Conservation (phyloP, 2,113 vertebrate genomes). For the Arvicanthis niloticus region DNA sequence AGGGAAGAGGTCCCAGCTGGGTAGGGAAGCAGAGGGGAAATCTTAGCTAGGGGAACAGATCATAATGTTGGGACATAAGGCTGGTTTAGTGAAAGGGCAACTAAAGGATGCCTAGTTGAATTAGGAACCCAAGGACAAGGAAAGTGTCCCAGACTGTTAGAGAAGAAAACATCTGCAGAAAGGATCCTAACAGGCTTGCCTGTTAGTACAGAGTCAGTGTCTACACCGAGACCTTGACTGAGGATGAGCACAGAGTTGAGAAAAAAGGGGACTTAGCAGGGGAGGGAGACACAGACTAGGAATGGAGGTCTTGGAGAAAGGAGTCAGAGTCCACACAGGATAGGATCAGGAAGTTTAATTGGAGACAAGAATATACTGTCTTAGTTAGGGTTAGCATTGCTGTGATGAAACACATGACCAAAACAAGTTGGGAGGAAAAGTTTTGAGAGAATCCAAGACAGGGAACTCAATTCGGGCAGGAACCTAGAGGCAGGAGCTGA, state of each 20-base stretch:
- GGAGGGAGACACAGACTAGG: background rate
- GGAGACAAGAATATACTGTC: background rate
- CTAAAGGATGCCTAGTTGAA: background rate
- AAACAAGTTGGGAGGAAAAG: background rate
- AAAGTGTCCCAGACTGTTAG: background rate
- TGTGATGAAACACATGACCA: background rate
- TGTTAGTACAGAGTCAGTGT: background rate
- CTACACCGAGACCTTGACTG: background rate
- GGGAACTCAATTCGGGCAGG: background rate
- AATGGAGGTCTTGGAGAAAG: background rate
- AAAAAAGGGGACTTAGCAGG: background rate
- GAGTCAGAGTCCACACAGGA: background rate
- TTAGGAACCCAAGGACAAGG: constrained; percentile 15
- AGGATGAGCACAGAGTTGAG: background rate
- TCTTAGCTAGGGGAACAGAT: background rate
- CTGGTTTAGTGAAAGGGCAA: background rate
- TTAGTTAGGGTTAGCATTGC: background rate
- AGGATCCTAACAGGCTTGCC: background rate
- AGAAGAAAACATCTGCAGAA: background rate
- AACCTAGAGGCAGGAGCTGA: background rate
- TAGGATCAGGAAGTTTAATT: background rate
- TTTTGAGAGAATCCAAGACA: background rate
- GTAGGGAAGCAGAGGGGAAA: background rate
- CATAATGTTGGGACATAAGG: background rate
- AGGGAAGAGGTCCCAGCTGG: background rate